phyloP scores from a whole-genome alignment of 2,797 vertebrate species.

The Aphelocoma californica region DNA sequence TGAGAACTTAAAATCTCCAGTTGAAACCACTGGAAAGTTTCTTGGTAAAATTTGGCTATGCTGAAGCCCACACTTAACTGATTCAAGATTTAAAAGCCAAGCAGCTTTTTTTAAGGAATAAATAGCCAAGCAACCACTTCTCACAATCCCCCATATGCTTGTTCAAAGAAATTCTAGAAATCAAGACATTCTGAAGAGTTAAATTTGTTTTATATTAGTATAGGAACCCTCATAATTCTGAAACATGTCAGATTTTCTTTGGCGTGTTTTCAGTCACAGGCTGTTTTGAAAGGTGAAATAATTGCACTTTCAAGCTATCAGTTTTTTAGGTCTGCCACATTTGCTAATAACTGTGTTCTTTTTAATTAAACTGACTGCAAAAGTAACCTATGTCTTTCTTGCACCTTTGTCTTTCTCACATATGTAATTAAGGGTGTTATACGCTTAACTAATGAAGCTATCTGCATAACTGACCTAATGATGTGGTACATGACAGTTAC shows the following conservation, averaged over 20 bases:
- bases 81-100: neutral
- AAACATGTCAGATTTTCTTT: neutral
- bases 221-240: neutral
- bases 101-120: neutral
- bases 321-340: neutral
- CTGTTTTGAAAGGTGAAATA: neutral
- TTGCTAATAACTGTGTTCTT: neutral
- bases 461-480: neutral
- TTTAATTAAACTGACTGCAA: slow-evolving; percentile 11
- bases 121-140: neutral
- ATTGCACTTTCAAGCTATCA: neutral
- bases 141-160: neutral
- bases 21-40: neutral
- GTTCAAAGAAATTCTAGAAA: neutral
- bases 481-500: neutral
- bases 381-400: neutral
- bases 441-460: neutral
- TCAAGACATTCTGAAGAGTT: neutral
- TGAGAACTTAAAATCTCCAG: neutral
- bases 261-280: neutral
- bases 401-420: neutral
- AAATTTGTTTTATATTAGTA: neutral
- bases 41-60: neutral
- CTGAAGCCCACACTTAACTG: neutral
- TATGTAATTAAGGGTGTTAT: neutral